Conservation (phyloP, 2,888 invertebrate genomes). For the Zonitis immaculata region DNA sequence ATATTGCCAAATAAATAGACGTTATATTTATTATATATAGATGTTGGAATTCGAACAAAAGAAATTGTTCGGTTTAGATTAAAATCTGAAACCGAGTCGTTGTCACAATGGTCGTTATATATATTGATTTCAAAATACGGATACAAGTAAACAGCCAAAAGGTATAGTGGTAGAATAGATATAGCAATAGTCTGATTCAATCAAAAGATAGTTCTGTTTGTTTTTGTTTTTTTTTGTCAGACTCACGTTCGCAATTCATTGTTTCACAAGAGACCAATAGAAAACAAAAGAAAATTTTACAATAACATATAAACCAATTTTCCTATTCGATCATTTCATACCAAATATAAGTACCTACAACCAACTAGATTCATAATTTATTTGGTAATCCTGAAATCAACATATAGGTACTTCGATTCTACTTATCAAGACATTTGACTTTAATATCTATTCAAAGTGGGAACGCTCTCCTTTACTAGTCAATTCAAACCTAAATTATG, state of each 20-base stretch:
- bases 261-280: slow-evolving; percentile 10
- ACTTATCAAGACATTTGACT: slow-evolving; percentile 24
- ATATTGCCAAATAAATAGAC: too few species aligned
- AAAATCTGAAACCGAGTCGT: background rate
- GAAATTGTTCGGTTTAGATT: background rate
- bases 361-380: too few species aligned
- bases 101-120: background rate
- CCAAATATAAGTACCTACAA: too few species aligned
- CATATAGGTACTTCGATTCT: too few species aligned
- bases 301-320: background rate
- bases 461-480: background rate
- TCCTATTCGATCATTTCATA: too few species aligned
- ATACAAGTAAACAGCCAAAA: slow-evolving; percentile 17
- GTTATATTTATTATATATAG: too few species aligned
- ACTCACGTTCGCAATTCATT: slow-evolving; percentile 23
- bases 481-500: slow-evolving; percentile 8
- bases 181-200: slow-evolving; percentile 17
- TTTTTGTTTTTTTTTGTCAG: too few species aligned
- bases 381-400: too few species aligned
- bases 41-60: too few species aligned
- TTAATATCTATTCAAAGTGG: slow-evolving; percentile 24
- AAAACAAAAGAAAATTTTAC: slow-evolving; percentile 3
- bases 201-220: slow-evolving; percentile 11
- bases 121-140: slow-evolving; percentile 9
- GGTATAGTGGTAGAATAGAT: slow-evolving; percentile 3